Percentiles rank a stretch among this genome's conserved stretches.
Evolutionary conservation across 2,113 vertebrate species (phyloP).

Genomic region (Channa maculata): DNA sequence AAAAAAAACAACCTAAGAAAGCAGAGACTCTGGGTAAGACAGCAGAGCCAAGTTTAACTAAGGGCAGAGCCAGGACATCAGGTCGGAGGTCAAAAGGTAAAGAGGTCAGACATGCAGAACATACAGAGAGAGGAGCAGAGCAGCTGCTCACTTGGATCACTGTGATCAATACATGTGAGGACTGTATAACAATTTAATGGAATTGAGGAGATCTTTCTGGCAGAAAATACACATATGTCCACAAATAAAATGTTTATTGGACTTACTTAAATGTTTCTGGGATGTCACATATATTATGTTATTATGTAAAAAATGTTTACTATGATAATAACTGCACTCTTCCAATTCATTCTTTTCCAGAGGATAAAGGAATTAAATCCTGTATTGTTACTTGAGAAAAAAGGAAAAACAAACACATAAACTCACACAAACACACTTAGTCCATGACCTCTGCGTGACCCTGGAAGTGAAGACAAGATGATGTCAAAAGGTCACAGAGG

Average conservation of each 20-base stretch:
- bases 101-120: conserved; percentile 21
- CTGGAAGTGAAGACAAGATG: conserved; percentile 26
- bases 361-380: no score
- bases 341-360: no score
- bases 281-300: no score
- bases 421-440: conserved; percentile 8
- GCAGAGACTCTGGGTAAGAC: neutral
- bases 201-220: no score
- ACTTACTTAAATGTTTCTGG: no score
- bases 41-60: conserved; percentile 26
- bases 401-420: no score
- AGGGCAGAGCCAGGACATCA: conserved; percentile 2
- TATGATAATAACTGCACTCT: no score
- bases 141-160: neutral
- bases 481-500: conserved; percentile 30
- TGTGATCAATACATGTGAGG: conserved; percentile 3
- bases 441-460: conserved; percentile 34
- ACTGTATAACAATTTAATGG: neutral
- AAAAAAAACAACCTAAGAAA: neutral
- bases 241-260: no score
- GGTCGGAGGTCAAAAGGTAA: conserved; percentile 42
- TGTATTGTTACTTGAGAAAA: no score
- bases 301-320: no score
- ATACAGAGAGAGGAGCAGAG: conserved; percentile 3
- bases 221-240: no score